Evolutionary conservation across 2,113 vertebrate species (phyloP).

Genomic region (Martes martes): DNA sequence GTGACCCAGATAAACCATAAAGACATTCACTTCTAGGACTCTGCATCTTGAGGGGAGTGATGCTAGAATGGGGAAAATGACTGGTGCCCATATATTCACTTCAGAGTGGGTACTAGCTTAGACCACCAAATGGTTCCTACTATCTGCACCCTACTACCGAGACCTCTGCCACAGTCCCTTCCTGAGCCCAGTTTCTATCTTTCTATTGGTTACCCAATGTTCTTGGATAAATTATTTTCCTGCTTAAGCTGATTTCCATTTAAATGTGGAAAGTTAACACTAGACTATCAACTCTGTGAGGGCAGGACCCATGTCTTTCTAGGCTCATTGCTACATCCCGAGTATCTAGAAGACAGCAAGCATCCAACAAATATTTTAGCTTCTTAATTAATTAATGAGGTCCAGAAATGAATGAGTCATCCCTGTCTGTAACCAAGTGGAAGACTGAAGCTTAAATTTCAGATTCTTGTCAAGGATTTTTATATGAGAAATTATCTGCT

Average conservation of each 20-base stretch:
- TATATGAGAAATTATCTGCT: background rate
- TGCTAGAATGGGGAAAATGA: background rate
- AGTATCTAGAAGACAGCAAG: background rate
- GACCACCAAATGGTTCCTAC: background rate
- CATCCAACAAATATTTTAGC: background rate
- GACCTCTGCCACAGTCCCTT: background rate
- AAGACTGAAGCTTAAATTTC: background rate
- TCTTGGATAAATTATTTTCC: background rate
- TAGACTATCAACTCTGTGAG: background rate
- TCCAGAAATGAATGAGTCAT: background rate
- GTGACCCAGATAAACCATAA: background rate
- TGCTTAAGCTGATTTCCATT: background rate
- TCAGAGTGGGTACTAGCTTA: background rate
- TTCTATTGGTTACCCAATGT: background rate
- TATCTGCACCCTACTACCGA: background rate
- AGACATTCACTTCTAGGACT: background rate
- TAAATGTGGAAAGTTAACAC: background rate
- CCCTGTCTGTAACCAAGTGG: background rate
- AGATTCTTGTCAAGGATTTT: background rate
- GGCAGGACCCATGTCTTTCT: background rate
- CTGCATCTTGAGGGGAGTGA: background rate
- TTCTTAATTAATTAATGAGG: background rate
- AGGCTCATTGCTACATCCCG: background rate
- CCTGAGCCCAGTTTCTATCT: background rate
- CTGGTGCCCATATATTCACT: background rate